Evolutionary conservation across 1,140 invertebrate species (phyloP), one percentile per base, ranked within the genome.

Genomic region (Psilanteris sp.): DNA sequence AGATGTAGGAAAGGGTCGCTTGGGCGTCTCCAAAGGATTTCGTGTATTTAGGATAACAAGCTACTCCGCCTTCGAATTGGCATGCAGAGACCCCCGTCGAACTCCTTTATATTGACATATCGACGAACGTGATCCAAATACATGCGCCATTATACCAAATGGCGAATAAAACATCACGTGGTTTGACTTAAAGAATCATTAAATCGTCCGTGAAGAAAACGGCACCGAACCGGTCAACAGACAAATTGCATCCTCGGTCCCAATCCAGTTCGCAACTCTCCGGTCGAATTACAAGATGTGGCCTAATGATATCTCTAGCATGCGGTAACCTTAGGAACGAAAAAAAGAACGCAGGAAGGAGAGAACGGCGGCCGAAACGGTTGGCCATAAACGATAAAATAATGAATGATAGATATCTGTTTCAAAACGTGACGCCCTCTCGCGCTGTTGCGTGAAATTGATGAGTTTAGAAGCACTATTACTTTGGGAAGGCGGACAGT

Each of bases 31-130:
- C 79, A 82, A 88, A 87, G 85, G 87, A 88, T 89, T 88, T 88
- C 85, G 85, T 88, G 83, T 88, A 89, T 89, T 89, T 89, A 88
- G 87, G 87, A 89, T 89, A 89, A 89, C 87, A 89, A 89, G 87
- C 85, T 79, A 81, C 78, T 82, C 79, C 79, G 81, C 81, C 81
- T 67, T 46, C 59, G 77, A 85, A 88, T 89, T 87, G 82, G 85
- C 81, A 89, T 88, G 85, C 85, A 87, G 82, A 83, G 80, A 80
- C 52, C 67, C 78, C 77, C 66, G 70, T 70, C 71, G 71, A 81
- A 87, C 85, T 88, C 86, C 85, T 89, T 87, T 88, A 87, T 88
- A 89, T 89, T 89, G 87, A 89, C 87, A 87, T 89, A 89, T 89
- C 87, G 84, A 79, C 50, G 85, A 81, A 89, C 87, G 87, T 89